Evolutionary conservation across 2,888 invertebrate genomes (phyloP).

Genomic region (Aphidoletes aphidimyza): DNA sequence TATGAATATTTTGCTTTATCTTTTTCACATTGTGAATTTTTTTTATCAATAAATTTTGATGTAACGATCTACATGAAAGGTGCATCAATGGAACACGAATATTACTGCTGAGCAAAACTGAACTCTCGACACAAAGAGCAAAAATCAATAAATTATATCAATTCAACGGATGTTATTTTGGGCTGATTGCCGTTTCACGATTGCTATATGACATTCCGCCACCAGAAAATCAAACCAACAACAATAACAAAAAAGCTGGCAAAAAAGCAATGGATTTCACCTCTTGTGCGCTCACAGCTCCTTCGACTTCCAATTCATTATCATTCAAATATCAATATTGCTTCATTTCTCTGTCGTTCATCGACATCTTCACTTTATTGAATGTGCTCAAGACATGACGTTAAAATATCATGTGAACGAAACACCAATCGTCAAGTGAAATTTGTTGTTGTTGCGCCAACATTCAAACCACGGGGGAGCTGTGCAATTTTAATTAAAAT

Average conservation of each 20-base stretch:
- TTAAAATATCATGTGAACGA: not conserved
- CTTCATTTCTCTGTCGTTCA: slow-evolving; percentile 2
- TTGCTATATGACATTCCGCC: not conserved
- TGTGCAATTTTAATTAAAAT: slow-evolving; percentile 42
- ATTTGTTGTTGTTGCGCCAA: not conserved
- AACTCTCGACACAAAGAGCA: not conserved
- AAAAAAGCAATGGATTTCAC: not conserved
- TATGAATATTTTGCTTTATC: not conserved
- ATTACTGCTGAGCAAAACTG: too few species aligned
- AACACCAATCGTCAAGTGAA: not conserved
- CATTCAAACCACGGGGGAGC: slow-evolving; percentile 5
- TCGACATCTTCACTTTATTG: not conserved
- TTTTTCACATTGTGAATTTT: not conserved
- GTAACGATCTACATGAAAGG: slow-evolving; percentile 31
- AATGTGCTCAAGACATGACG: not conserved
- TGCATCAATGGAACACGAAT: not conserved
- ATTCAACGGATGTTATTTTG: not conserved
- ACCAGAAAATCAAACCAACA: too few species aligned
- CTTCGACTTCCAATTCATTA: not conserved
- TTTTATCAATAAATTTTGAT: not conserved
- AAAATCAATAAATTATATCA: not conserved
- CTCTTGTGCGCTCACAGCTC: not conserved
- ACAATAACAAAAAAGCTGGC: not conserved
- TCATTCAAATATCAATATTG: slow-evolving; percentile 30
- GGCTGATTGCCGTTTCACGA: not conserved